These are phyloP conservation scores for Manis pentadactyla DNA, from an alignment of 2,797 vertebrate species.

Conservation along the genomic window DNA sequence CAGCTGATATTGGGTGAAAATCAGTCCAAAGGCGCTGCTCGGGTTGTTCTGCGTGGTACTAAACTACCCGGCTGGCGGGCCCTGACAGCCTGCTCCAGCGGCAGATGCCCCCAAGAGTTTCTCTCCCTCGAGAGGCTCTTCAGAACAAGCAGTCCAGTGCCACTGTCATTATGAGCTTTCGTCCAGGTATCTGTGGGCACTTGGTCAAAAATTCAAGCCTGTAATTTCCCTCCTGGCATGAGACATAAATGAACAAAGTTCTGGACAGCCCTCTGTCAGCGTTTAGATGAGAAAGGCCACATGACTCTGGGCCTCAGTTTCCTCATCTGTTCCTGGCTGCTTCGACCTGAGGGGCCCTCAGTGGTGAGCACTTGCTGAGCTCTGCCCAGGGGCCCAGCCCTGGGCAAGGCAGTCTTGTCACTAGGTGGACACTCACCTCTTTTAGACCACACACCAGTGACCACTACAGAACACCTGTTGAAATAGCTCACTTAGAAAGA, in stretches of 20 bases:
- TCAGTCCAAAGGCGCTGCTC: background rate
- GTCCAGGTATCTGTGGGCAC: background rate
- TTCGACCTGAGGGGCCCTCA: background rate
- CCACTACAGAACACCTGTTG: background rate
- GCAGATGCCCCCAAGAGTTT: background rate
- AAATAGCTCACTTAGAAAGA: background rate
- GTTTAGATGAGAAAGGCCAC: background rate
- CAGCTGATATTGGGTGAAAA: background rate
- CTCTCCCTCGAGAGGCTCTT: background rate
- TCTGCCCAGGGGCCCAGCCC: background rate
- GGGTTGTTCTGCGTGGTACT: background rate
- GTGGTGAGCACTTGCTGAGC: fast-evolving
- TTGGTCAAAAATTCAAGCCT: background rate
- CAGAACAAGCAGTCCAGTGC: background rate
- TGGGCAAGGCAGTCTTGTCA: background rate
- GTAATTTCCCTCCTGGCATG: background rate
- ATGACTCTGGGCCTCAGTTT: background rate
- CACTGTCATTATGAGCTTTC: background rate
- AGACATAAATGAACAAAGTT: background rate
- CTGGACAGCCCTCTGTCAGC: background rate
- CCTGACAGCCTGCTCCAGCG: background rate
- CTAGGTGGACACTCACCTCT: background rate
- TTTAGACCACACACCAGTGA: background rate
- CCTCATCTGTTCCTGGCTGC: background rate
- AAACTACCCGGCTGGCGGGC: background rate